Evolutionary conservation across 2,888 invertebrate genomes (phyloP).

Genomic region (Drosophila maculinotata): DNA sequence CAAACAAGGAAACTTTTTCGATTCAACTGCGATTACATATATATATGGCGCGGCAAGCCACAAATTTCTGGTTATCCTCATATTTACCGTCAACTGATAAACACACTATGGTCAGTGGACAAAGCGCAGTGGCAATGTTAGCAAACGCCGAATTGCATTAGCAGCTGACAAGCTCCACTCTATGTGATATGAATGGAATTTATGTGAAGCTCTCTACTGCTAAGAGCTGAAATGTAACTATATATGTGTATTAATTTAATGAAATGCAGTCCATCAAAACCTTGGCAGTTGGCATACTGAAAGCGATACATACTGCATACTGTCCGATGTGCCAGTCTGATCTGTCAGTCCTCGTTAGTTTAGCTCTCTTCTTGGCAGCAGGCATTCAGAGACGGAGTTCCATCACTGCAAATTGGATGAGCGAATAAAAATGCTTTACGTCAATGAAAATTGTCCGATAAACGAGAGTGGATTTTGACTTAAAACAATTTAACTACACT

Average conservation of each 20-base stretch:
- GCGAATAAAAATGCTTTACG: constrained; percentile 36
- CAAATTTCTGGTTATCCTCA: constrained; percentile 30
- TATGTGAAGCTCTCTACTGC: constrained; percentile 50
- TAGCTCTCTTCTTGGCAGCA: not conserved
- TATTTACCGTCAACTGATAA: constrained; percentile 49
- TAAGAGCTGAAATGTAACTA: constrained; percentile 31
- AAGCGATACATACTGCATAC: constrained; percentile 27
- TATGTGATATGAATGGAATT: constrained; percentile 38
- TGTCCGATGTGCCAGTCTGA: constrained; percentile 43
- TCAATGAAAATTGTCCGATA: constrained; percentile 48
- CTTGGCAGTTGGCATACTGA: constrained; percentile 22
- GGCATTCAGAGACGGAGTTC: not conserved
- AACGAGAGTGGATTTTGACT: constrained; percentile 16
- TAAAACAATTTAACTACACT: not conserved
- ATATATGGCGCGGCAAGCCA: constrained; percentile 54
- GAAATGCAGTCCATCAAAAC: constrained; percentile 68
- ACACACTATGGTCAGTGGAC: constrained; percentile 4
- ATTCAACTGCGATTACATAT: constrained; percentile 73
- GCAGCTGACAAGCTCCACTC: constrained; percentile 8
- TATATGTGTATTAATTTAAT: constrained; percentile 70
- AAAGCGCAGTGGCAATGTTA: too few relatives aligned
- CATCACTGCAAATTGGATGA: constrained; percentile 46
- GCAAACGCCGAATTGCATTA: not conserved
- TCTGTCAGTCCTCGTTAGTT: constrained; percentile 51
- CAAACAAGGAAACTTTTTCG: constrained; percentile 72